phyloP scores from a whole-genome alignment of 2,113 vertebrate species.

The Podarcis cretensis region DNA sequence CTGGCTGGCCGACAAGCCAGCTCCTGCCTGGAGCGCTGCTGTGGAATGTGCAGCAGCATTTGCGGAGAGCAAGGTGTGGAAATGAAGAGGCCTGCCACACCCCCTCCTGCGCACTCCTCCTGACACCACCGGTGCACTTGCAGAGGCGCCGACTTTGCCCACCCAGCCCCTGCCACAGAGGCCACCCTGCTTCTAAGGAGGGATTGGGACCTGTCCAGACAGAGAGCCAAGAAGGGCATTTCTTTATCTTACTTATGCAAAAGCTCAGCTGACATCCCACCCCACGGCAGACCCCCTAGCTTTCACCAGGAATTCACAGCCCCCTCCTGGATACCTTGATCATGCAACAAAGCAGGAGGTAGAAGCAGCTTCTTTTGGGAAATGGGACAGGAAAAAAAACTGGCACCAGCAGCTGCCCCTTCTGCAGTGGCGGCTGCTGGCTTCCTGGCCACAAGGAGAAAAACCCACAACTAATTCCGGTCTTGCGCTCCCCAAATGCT shows the following conservation, averaged over 20 bases:
- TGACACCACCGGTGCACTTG: neutral
- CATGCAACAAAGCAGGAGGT: neutral
- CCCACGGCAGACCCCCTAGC: neutral
- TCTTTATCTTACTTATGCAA: neutral
- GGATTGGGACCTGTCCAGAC: neutral
- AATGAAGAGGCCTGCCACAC: neutral
- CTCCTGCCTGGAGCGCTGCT: neutral
- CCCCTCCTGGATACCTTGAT: neutral
- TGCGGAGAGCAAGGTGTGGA: neutral
- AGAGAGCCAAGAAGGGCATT: neutral
- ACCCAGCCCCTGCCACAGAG: neutral
- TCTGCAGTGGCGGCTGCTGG: too few species aligned
- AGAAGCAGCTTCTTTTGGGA: neutral
- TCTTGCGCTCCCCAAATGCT: neutral
- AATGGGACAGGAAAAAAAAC: neutral
- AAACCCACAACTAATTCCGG: neutral
- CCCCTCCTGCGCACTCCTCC: neutral
- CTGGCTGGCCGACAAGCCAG: neutral
- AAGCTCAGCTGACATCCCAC: too few species aligned
- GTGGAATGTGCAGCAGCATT: neutral
- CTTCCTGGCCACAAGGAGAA: neutral
- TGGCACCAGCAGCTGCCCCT: neutral
- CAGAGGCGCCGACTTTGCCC: neutral
- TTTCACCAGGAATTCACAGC: neutral
- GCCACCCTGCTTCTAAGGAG: neutral